Percentiles rank a stretch among this genome's conserved stretches.
These are phyloP conservation scores for Limnephilus marmoratus DNA, from an alignment of 2,888 invertebrate species.

Conservation along the genomic window DNA sequence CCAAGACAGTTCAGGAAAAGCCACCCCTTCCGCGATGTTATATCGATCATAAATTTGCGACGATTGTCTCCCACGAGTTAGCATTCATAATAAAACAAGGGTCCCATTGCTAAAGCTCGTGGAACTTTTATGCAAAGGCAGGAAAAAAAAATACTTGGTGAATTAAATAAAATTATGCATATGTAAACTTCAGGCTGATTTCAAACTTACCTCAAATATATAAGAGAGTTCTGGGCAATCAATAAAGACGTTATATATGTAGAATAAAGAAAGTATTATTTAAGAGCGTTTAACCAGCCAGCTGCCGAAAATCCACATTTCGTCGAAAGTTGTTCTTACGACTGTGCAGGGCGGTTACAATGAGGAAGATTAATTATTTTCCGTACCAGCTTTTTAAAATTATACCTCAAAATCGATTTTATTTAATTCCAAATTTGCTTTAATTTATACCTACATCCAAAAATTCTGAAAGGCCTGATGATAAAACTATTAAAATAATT, in stretches of 20 bases:
- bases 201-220: neutral
- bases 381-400: too few species aligned
- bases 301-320: too few species aligned
- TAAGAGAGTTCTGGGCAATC: neutral
- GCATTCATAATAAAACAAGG: neutral
- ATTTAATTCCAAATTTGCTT: too few species aligned
- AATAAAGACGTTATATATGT: neutral
- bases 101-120: neutral
- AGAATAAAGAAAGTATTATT: neutral
- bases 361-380: too few species aligned
- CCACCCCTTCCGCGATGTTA: constrained; percentile 11
- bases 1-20: neutral
- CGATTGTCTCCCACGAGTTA: constrained; percentile 3
- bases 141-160: neutral
- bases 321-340: too few species aligned
- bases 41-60: constrained; percentile 28
- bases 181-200: neutral
- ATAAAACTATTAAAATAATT: too few species aligned
- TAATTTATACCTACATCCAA: too few species aligned
- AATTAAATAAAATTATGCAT: too few species aligned
- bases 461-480: too few species aligned
- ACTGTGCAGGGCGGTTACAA: too few species aligned
- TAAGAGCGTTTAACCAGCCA: too few species aligned
- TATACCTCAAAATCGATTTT: too few species aligned
- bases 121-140: neutral